These are phyloP conservation scores for Orchestia grillus DNA, from an alignment of 1,140 invertebrate genomes.

Conservation along the genomic window DNA sequence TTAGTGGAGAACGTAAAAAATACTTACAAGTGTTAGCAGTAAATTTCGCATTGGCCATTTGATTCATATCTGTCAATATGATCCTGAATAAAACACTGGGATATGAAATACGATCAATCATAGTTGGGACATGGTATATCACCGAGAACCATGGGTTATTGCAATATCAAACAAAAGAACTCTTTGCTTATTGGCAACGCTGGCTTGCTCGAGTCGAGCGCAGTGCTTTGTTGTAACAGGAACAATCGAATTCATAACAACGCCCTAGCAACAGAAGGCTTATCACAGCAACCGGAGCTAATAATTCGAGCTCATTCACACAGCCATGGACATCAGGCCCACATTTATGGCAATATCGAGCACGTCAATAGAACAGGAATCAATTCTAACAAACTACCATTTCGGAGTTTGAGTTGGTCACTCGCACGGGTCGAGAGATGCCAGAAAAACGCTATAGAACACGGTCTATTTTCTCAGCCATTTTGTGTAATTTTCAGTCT, in stretches of 20 bases:
- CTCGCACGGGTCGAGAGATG: too few relatives aligned
- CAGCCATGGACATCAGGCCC: background rate
- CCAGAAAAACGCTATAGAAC: too few relatives aligned
- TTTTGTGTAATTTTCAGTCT: background rate
- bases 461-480: too few relatives aligned
- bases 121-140: background rate
- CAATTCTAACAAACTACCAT: background rate
- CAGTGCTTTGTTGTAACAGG: background rate
- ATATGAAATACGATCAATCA: background rate
- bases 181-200: background rate
- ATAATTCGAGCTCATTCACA: background rate
- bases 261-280: background rate
- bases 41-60: background rate
- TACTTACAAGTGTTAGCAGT: background rate
- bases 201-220: background rate
- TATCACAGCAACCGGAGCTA: background rate
- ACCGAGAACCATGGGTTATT: background rate
- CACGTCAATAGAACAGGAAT: background rate
- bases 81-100: background rate
- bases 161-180: background rate
- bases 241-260: background rate
- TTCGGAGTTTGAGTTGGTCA: background rate
- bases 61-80: background rate
- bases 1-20: background rate
- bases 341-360: background rate